These are phyloP conservation scores for Ardeotis arabs DNA, from an alignment of 2,113 vertebrate species.

Conservation along the genomic window DNA sequence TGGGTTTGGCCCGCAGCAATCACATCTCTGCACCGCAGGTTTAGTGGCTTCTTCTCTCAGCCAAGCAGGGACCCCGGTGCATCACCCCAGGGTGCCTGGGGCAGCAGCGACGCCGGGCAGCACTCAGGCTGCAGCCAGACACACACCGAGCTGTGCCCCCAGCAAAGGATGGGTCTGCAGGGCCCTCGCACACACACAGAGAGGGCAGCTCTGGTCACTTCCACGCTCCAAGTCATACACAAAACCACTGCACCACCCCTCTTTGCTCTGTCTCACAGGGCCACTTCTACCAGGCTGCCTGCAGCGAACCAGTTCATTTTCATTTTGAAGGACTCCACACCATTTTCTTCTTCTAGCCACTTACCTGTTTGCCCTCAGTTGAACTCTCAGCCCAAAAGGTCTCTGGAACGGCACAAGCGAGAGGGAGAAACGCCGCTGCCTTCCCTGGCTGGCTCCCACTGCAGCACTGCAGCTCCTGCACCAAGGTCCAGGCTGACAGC, in stretches of 20 bases:
- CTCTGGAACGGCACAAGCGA: no score
- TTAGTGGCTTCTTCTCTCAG: not conserved
- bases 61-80: not conserved
- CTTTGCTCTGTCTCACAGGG: not conserved
- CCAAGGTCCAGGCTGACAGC: not conserved
- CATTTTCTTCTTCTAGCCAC: not conserved
- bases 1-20: not conserved
- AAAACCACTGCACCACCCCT: not conserved
- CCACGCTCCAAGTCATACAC: fast-evolving
- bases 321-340: not conserved
- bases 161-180: not conserved
- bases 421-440: not conserved
- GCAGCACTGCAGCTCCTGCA: not conserved
- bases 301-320: not conserved
- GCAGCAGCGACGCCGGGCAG: not conserved
- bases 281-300: not conserved
- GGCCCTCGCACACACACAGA: fast-evolving
- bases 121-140: not conserved
- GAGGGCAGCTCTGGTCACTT: no score
- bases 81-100: not conserved
- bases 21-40: no score
- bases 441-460: not conserved
- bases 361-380: not conserved
- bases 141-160: not conserved
- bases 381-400: not conserved